A percentile compares a stretch with the other conserved stretches of the same genome.
These are phyloP conservation scores for Oophaga pumilio DNA, from an alignment of 2,113 vertebrate genomes.

Conservation along the genomic window DNA sequence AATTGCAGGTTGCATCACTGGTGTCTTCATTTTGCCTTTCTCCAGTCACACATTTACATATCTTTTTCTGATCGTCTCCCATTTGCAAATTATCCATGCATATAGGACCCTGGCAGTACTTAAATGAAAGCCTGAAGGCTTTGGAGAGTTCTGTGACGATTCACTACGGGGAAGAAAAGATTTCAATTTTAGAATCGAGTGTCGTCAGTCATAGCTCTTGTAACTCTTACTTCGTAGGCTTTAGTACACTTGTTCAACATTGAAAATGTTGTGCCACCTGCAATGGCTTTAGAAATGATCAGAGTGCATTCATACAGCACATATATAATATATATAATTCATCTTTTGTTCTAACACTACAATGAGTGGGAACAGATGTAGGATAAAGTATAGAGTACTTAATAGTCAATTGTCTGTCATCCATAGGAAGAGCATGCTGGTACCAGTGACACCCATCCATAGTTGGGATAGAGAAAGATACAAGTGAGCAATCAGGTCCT, in stretches of 20 bases:
- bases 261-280: background rate
- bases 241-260: background rate
- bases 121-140: background rate
- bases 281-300: too few relatives aligned
- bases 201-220: background rate
- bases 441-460: too few relatives aligned
- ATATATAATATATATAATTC: too few relatives aligned
- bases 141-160: background rate
- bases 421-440: too few relatives aligned
- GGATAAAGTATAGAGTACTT: too few relatives aligned
- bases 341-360: too few relatives aligned
- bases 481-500: too few relatives aligned
- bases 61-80: background rate
- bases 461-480: too few relatives aligned
- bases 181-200: background rate
- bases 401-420: too few relatives aligned
- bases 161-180: background rate
- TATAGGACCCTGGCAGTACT: background rate
- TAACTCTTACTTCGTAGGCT: background rate
- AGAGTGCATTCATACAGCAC: too few relatives aligned
- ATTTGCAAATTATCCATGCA: background rate
- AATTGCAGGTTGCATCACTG: background rate
- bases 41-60: background rate
- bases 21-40: background rate
- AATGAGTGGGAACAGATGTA: too few relatives aligned